phyloP scores from a whole-genome alignment of 2,797 vertebrate species.

The Cryptoprocta ferox region DNA sequence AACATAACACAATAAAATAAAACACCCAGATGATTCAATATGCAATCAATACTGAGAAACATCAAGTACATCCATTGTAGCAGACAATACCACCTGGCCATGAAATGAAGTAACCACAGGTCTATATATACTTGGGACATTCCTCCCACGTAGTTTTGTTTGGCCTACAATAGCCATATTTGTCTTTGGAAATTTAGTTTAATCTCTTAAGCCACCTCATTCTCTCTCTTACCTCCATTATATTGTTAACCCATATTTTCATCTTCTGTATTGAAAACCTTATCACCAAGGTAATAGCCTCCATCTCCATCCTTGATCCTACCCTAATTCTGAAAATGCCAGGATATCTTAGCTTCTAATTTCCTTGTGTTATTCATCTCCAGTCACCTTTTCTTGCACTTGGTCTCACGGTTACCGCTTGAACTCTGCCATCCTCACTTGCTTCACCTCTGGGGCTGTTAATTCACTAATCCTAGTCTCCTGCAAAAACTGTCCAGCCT shows the following conservation, averaged over 20 bases:
- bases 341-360: neutral
- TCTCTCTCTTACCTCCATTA: neutral
- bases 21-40: neutral
- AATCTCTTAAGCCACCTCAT: neutral
- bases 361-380: neutral
- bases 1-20: neutral
- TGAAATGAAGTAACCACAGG: neutral
- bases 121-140: neutral
- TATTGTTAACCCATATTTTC: neutral
- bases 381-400: neutral
- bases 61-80: neutral
- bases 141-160: neutral
- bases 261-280: neutral
- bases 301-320: neutral
- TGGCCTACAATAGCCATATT: neutral
- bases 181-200: neutral
- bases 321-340: neutral
- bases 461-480: neutral
- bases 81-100: neutral
- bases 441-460: neutral
- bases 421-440: neutral
- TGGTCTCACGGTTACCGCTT: neutral
- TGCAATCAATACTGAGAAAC: neutral
- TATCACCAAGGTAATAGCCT: neutral
- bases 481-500: neutral